Conservation (phyloP, 2,888 invertebrate species). For the Morpho deidamia region DNA sequence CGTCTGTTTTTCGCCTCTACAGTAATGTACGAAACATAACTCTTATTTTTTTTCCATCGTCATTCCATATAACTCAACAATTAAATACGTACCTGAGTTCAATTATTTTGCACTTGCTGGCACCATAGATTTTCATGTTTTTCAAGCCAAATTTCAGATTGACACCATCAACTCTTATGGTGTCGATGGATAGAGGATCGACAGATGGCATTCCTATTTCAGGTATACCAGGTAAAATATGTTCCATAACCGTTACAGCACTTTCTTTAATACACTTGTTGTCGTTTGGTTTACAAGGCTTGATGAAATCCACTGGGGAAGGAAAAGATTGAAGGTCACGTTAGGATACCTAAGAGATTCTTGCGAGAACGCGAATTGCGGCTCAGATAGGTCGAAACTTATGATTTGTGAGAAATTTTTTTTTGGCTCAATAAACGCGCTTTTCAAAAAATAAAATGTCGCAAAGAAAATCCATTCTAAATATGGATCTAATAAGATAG, state of each 20-base stretch:
- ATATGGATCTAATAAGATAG: too few relatives aligned
- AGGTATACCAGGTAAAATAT: background rate
- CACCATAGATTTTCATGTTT: background rate
- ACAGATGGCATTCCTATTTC: constrained; percentile 3
- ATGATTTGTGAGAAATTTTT: too few relatives aligned
- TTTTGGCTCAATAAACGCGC: too few relatives aligned
- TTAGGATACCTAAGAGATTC: too few relatives aligned
- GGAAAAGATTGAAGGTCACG: background rate
- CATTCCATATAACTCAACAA: too few relatives aligned
- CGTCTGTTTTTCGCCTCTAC: too few relatives aligned
- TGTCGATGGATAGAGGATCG: background rate
- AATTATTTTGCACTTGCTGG: background rate
- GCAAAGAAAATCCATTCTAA: too few relatives aligned
- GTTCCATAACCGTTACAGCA: background rate
- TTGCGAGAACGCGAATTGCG: too few relatives aligned
- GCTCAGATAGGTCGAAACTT: too few relatives aligned
- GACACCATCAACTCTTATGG: background rate
- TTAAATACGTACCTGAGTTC: constrained; percentile 1
- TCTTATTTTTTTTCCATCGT: too few relatives aligned
- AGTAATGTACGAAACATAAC: too few relatives aligned
- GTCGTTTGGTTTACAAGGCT: constrained; percentile 13
- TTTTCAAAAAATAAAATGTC: too few relatives aligned
- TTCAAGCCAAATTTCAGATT: constrained; percentile 2
- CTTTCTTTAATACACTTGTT: constrained; percentile 5
- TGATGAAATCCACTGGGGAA: constrained; percentile 6